These are phyloP conservation scores for Mythimna lalbum DNA, from an alignment of 2,888 invertebrate genomes.

Conservation along the genomic window DNA sequence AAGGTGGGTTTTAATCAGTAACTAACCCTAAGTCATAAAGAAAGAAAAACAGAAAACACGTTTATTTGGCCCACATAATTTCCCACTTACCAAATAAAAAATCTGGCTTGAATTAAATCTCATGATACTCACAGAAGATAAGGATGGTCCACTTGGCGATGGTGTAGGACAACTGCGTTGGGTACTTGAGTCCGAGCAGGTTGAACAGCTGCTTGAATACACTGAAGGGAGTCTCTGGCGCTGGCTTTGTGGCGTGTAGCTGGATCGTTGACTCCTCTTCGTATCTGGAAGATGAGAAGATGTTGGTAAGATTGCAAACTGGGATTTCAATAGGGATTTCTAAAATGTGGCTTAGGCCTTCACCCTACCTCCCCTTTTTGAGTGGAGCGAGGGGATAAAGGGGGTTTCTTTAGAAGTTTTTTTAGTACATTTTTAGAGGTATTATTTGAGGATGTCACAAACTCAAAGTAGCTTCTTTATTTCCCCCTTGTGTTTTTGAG, in stretches of 20 bases:
- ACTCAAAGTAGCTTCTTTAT: too few species aligned
- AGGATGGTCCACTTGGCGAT: constrained; percentile 92
- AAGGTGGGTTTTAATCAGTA: too few species aligned
- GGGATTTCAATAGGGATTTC: not conserved
- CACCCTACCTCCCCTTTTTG: too few species aligned
- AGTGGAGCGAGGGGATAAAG: too few species aligned
- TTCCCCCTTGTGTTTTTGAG: too few species aligned
- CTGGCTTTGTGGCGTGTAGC: constrained; percentile 75
- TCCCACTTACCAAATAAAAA: too few species aligned
- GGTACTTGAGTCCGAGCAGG: constrained; percentile 92
- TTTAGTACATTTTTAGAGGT: too few species aligned
- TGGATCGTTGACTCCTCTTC: constrained; percentile 78
- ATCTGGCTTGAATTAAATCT: not conserved
- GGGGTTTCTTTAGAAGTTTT: too few species aligned
- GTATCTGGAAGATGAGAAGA: constrained; percentile 72
- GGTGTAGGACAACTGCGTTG: constrained; percentile 91
- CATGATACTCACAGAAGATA: constrained; percentile 78
- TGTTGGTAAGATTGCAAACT: not conserved
- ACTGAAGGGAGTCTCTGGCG: constrained; percentile 74
- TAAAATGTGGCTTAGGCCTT: too few species aligned
- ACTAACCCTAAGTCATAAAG: too few species aligned
- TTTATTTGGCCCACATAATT: too few species aligned
- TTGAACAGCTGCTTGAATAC: constrained; percentile 92
- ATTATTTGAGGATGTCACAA: not conserved
- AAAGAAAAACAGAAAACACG: too few species aligned